Evolutionary conservation across 2,888 invertebrate genomes (phyloP).

Genomic region (Marasmarcha lunaedactyla): DNA sequence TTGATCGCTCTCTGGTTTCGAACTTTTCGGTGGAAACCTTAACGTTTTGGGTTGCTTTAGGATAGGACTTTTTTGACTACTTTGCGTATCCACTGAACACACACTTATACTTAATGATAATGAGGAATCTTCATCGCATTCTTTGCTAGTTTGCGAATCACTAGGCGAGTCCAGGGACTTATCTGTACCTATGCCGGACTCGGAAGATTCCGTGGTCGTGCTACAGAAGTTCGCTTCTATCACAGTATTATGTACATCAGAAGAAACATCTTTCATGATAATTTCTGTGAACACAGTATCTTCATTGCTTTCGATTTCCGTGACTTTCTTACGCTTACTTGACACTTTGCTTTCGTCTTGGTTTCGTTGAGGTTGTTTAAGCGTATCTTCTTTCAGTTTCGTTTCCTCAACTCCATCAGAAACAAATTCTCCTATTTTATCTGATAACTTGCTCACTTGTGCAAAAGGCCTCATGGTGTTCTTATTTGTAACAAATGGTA

Average conservation of each 20-base stretch:
- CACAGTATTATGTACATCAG: slow-evolving; percentile 52
- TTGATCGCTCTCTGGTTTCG: slow-evolving; percentile 39
- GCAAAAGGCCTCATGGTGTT: slow-evolving; percentile 52
- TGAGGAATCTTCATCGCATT: slow-evolving; percentile 60
- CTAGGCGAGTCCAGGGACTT: slow-evolving; percentile 62
- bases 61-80: slow-evolving; percentile 77
- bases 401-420: slow-evolving; percentile 22
- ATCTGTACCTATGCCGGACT: slow-evolving; percentile 60
- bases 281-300: slow-evolving; percentile 60
- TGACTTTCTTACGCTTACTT: slow-evolving; percentile 38
- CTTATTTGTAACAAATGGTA: slow-evolving; percentile 46
- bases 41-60: slow-evolving; percentile 85
- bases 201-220: slow-evolving; percentile 51
- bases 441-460: slow-evolving; percentile 45
- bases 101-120: slow-evolving; percentile 54
- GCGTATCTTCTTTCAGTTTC: slow-evolving; percentile 16
- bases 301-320: slow-evolving; percentile 49
- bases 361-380: slow-evolving; percentile 14
- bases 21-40: slow-evolving; percentile 77
- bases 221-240: slow-evolving; percentile 56
- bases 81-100: slow-evolving; percentile 44
- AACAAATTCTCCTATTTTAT: slow-evolving; percentile 37
- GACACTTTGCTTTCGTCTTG: slow-evolving; percentile 22
- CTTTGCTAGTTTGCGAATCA: slow-evolving; percentile 54
- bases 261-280: slow-evolving; percentile 59